Conservation (phyloP, 2,888 invertebrate genomes). For the Phalera bucephala region DNA sequence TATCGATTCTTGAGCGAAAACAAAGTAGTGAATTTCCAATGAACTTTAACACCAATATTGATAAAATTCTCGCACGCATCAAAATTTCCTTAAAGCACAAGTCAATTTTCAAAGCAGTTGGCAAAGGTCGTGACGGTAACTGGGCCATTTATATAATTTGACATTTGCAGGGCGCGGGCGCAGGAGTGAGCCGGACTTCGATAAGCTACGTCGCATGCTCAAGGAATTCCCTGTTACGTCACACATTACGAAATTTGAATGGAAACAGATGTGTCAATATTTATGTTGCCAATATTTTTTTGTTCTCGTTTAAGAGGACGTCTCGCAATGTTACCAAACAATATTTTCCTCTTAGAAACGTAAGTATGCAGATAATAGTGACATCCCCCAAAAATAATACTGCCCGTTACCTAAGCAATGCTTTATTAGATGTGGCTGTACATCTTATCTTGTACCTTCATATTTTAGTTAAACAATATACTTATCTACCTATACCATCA, state of each 20-base stretch:
- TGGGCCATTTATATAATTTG: constrained; percentile 63
- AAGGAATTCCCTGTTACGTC: constrained; percentile 69
- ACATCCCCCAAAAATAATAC: too few relatives aligned
- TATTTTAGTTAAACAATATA: too few relatives aligned
- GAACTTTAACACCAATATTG: constrained; percentile 21
- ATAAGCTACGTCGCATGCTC: constrained; percentile 41
- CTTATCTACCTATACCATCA: too few relatives aligned
- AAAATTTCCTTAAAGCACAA: constrained; percentile 60
- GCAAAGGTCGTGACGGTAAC: constrained; percentile 57
- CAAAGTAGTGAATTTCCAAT: constrained; percentile 2
- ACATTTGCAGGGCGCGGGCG: constrained; percentile 62
- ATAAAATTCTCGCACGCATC: constrained; percentile 43
- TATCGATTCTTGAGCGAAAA: too few relatives aligned
- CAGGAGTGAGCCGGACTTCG: constrained; percentile 37
- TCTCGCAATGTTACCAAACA: too few relatives aligned
- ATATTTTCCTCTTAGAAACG: too few relatives aligned
- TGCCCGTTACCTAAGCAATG: too few relatives aligned
- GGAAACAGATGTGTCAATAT: constrained; percentile 42
- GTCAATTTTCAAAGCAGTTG: constrained; percentile 64
- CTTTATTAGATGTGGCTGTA: too few relatives aligned
- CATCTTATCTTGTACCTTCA: too few relatives aligned
- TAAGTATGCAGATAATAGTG: too few relatives aligned
- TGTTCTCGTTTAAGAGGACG: constrained; percentile 4
- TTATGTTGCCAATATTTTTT: constrained; percentile 15
- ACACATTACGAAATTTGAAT: constrained; percentile 40